phyloP scores from a whole-genome alignment of 2,888 invertebrate genomes.

The Scaptomyza parva region DNA sequence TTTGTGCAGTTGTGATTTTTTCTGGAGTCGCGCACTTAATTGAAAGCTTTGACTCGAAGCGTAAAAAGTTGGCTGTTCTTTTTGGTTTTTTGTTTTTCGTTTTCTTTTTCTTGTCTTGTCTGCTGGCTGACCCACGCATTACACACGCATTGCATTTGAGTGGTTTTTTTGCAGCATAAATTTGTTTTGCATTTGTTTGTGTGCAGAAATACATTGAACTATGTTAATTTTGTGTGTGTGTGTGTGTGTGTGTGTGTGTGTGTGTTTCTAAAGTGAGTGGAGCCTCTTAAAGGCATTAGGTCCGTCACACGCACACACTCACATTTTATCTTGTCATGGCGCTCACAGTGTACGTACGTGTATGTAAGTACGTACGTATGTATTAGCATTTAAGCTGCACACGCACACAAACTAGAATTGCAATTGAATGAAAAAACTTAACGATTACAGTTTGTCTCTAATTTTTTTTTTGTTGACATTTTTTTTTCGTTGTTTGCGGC shows the following conservation, averaged over 20 bases:
- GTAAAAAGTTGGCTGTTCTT: neutral
- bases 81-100: slow-evolving; percentile 15
- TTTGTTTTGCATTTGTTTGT: slow-evolving; percentile 1
- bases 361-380: neutral
- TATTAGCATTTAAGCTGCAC: slow-evolving; percentile 27
- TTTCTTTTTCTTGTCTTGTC: too few species aligned
- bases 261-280: slow-evolving; percentile 15
- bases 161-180: neutral
- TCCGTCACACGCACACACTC: slow-evolving; percentile 13
- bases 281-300: slow-evolving; percentile 22
- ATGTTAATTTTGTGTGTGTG: neutral
- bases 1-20: slow-evolving; percentile 39
- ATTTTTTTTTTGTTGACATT: slow-evolving; percentile 4
- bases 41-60: slow-evolving; percentile 36
- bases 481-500: slow-evolving; percentile 9
- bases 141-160: slow-evolving; percentile 10
- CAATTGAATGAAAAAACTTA: slow-evolving; percentile 45
- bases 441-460: slow-evolving; percentile 3
- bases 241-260: slow-evolving; percentile 1
- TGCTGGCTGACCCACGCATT: slow-evolving; percentile 43
- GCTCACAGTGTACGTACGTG: neutral
- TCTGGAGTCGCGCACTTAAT: slow-evolving; percentile 44
- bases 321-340: slow-evolving; percentile 20
- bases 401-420: slow-evolving; percentile 16
- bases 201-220: slow-evolving; percentile 7